A percentile compares a stretch with the other conserved stretches of the same genome.
These are phyloP conservation scores for Acromyrmex charruanus DNA, from an alignment of 1,140 invertebrate genomes.

Conservation along the genomic window DNA sequence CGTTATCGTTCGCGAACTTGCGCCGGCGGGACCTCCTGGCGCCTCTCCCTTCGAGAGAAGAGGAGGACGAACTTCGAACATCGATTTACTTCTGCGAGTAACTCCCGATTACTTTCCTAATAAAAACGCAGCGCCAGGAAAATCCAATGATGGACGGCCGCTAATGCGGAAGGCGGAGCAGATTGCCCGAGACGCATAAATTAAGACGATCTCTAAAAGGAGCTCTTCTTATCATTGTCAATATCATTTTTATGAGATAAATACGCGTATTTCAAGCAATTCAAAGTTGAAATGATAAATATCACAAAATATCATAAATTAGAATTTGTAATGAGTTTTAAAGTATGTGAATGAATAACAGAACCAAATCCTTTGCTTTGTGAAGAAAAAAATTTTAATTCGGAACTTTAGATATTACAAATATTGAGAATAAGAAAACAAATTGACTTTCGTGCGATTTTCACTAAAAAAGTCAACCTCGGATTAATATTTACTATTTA, in stretches of 20 bases:
- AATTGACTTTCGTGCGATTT: neutral
- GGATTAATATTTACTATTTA: neutral
- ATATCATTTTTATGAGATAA: constrained; percentile 9
- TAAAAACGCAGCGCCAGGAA: constrained; percentile 61
- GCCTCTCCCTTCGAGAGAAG: constrained; percentile 11
- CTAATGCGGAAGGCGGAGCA: constrained; percentile 50
- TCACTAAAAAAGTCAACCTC: neutral
- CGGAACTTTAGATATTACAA: neutral
- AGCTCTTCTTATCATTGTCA: neutral
- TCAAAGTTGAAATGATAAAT: neutral
- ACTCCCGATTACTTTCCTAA: constrained; percentile 61
- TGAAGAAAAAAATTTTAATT: neutral
- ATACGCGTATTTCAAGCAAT: neutral
- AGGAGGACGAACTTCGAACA: constrained; percentile 47
- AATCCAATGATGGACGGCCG: constrained; percentile 62
- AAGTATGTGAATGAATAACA: neutral
- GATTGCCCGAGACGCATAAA: constrained; percentile 50
- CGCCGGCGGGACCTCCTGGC: constrained; percentile 14
- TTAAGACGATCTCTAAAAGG: constrained; percentile 30
- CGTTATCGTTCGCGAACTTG: constrained; percentile 62
- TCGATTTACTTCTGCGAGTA: constrained; percentile 52
- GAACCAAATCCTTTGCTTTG: neutral
- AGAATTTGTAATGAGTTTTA: neutral
- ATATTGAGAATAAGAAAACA: neutral
- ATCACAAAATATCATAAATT: neutral